These are phyloP conservation scores for Eulimnadia texana DNA, from an alignment of 1,140 invertebrate genomes.

Conservation along the genomic window DNA sequence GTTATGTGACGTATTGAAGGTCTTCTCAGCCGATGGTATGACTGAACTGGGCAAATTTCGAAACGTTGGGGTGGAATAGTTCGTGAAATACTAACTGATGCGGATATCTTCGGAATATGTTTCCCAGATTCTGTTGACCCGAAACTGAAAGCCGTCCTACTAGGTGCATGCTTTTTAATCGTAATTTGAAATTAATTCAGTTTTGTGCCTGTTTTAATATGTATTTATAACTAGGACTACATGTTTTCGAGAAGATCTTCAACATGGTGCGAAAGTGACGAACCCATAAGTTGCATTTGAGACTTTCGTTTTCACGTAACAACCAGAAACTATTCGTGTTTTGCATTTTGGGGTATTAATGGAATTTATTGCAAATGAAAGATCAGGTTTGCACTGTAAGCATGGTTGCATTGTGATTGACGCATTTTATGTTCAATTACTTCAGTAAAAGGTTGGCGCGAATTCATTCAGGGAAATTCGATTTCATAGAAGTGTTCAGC, in stretches of 20 bases:
- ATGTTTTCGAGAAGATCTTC: neutral
- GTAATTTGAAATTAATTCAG: conserved; percentile 21
- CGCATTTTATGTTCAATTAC: too few species aligned
- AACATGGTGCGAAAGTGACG: too few species aligned
- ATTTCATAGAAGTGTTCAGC: too few species aligned
- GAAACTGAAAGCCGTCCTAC: conserved; percentile 30
- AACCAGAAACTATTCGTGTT: too few species aligned
- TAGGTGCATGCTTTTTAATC: conserved; percentile 34
- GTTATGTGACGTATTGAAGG: neutral
- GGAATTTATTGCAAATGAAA: too few species aligned
- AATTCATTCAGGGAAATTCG: too few species aligned
- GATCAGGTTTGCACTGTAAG: too few species aligned
- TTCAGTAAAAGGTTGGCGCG: too few species aligned
- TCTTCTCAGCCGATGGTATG: conserved; percentile 21
- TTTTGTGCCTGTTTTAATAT: neutral
- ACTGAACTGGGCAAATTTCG: conserved; percentile 30
- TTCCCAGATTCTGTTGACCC: conserved; percentile 34
- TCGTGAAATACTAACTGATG: conserved; percentile 33
- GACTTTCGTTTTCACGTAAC: too few species aligned
- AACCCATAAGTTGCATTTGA: too few species aligned
- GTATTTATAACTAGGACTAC: neutral
- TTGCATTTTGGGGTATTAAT: too few species aligned
- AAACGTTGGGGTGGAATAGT: conserved; percentile 33
- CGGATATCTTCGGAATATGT: conserved; percentile 30
- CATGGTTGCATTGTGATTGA: too few species aligned